Evolutionary conservation across 2,888 invertebrate species (phyloP), one percentile per base, ranked within the genome.

Genomic region (Andrena marginata): DNA sequence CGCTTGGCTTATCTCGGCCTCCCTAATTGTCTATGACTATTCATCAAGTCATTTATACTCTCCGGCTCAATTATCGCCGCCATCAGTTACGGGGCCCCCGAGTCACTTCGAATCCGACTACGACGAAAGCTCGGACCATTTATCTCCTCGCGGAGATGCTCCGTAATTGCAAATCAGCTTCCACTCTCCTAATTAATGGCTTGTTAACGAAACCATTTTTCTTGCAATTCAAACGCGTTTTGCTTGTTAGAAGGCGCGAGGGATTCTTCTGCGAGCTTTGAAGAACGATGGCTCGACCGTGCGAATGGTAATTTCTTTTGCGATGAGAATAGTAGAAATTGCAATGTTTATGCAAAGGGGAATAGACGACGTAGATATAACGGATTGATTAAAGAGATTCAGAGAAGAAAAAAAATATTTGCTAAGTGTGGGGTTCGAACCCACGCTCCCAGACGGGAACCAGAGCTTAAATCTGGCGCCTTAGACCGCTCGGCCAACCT

Each of bases 401-500:
- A n/a, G 10, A 4, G 48, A 48, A 73, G 72, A 80, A 74, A 87
- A 90, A 90, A 92, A 91, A 92, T 84, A 56, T 77, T 90, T 96
- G 95, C 95, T 95, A 95, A 95, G 95, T 95, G 95, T 95, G 96
- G 96, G 95, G 95, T 96, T 96, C 95, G 96, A 96, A 96, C 96
- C 96, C 96, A 96, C 96, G 96, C 95, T 95, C 95, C 95, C 95
- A 94, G 92, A 93, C 94, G 96, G 95, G 95, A 95, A 96, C 95
- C 95, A 96, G 95, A 96, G 95, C 96, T 96, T 96, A 96, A 96
- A 95, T 96, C 96, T 96, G 95, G 95, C 96, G 96, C 96, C 96
- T 96, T 96, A 95, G 95, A 96, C 96, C 96, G 95, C 96, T 96
- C 96, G 96, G 96, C 95, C 96, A 96, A 95, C 95, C 95, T 95